Evolutionary conservation across 2,113 vertebrate species (phyloP).

Genomic region (Cheilinus undulatus): DNA sequence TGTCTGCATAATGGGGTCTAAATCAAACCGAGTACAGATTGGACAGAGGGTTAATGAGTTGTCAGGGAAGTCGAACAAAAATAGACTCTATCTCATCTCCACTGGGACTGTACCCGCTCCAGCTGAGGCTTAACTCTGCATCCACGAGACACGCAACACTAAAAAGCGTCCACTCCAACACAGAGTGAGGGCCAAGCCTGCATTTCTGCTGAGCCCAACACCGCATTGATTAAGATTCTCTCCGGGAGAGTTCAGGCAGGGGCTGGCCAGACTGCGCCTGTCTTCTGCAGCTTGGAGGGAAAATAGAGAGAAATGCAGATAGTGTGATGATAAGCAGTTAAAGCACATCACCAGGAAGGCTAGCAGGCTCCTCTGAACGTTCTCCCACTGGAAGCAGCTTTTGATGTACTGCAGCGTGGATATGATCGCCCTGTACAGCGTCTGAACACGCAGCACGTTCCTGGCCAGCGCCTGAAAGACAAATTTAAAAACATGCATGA

Average conservation of each 20-base stretch:
- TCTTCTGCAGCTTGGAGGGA: constrained; percentile 58
- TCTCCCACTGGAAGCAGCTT: constrained; percentile 99
- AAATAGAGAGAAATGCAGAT: constrained; percentile 58
- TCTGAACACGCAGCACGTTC: constrained; percentile 92
- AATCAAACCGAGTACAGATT: constrained; percentile 57
- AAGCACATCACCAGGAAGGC: constrained; percentile 91
- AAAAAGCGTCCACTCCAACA: constrained; percentile 51
- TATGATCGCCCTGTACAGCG: constrained; percentile 89
- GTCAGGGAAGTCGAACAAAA: constrained; percentile 73
- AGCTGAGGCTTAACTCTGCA: constrained; percentile 75
- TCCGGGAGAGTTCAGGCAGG: constrained; percentile 68
- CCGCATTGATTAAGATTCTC: constrained; percentile 70
- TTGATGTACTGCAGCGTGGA: constrained; percentile 91
- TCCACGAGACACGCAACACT: constrained; percentile 50
- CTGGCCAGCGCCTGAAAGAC: constrained; percentile 89
- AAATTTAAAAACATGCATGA: constrained; percentile 18
- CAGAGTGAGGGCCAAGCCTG: constrained; percentile 38
- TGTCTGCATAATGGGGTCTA: constrained; percentile 62
- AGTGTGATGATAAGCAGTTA: constrained; percentile 61
- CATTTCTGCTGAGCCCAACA: constrained; percentile 50
- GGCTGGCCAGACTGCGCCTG: constrained; percentile 54
- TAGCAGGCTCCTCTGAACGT: constrained; percentile 87
- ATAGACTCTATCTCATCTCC: constrained; percentile 72
- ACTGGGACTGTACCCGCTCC: constrained; percentile 71
- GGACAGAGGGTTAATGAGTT: constrained; percentile 78